Evolutionary conservation across 2,113 vertebrate species (phyloP), one percentile per base, ranked within the genome.

Genomic region (Clarias gariepinus): DNA sequence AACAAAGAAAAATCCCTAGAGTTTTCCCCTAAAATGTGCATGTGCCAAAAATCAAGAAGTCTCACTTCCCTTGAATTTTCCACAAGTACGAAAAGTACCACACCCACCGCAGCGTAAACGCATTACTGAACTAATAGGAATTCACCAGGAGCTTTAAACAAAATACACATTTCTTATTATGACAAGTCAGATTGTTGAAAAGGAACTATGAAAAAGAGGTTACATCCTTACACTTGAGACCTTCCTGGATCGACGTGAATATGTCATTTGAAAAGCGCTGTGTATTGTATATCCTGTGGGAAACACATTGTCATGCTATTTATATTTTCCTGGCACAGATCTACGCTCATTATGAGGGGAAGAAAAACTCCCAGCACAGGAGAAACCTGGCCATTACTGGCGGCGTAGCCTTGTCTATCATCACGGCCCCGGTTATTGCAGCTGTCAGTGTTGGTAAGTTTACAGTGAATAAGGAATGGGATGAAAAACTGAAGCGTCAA

Each of bases 361-460:
- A 96, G 95, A 99, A 99, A 92, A 95, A 95, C 15, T 97, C 98
- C 25, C 97, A 96, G 88, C 98, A 99, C 94, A 96, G 96, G 90
- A 96, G 98, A 91, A 99, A 99, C 93, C 93, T 99, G 92, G 98
- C 98, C 91, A 97, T 99, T 86, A 99, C 98, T 0, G 98, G 98
- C 9, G 98, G 97, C 53, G 98, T 99, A 91, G 97, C 98, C 89
- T 83, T 99, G 93, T 99, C 98, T 0, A 96, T 99, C 92, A 95
- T 99, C 53, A 97, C 97, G 3, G 98, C 98, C 30, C 98, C 98
- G 0, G 98, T 99, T 89, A 97, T 99, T 30, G 98, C 98, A 55
- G 98, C 98, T 19, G 98, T 99, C 93, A 99, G 98, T 80, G 98
- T 99, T 5, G 98, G 98, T 99, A 91, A 95, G 96, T 89, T 77